A percentile compares a stretch with the other conserved stretches of the same genome.
phyloP scores from a whole-genome alignment of 2,797 vertebrate genomes.

The Enteromius fasciolatus region DNA sequence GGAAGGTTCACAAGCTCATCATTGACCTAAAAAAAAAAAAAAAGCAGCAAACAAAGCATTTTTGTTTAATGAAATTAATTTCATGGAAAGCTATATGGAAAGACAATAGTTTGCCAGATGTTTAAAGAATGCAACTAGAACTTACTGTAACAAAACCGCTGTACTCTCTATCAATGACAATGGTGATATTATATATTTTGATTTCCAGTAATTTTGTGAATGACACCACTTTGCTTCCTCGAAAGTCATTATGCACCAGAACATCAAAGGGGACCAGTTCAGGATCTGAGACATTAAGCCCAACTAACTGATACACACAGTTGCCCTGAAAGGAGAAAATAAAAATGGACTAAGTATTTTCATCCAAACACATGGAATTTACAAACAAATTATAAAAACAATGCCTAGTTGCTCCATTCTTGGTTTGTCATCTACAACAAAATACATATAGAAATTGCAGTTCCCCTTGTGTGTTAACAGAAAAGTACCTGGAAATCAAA shows the following conservation, averaged over 20 bases:
- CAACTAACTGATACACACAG: conserved; percentile 73
- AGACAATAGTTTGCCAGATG: no score
- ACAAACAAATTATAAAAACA: no score
- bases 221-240: conserved; percentile 68
- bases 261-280: conserved; percentile 72
- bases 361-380: not conserved
- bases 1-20: conserved; percentile 78
- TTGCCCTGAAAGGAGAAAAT: conserved; percentile 58
- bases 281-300: conserved; percentile 64
- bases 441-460: no score
- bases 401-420: no score
- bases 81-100: no score
- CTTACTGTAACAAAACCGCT: conserved; percentile 70
- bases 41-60: not conserved
- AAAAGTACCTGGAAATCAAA: conserved; percentile 70
- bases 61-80: conserved; percentile 14
- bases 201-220: conserved; percentile 73
- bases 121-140: not conserved
- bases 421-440: no score
- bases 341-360: not conserved
- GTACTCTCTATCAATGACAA: conserved; percentile 69
- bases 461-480: no score
- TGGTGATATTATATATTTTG: conserved; percentile 66
- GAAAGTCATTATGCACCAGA: conserved; percentile 73
- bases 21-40: conserved; percentile 77